Evolutionary conservation across 2,888 invertebrate genomes (phyloP).

Genomic region (Xylophagus ater): DNA sequence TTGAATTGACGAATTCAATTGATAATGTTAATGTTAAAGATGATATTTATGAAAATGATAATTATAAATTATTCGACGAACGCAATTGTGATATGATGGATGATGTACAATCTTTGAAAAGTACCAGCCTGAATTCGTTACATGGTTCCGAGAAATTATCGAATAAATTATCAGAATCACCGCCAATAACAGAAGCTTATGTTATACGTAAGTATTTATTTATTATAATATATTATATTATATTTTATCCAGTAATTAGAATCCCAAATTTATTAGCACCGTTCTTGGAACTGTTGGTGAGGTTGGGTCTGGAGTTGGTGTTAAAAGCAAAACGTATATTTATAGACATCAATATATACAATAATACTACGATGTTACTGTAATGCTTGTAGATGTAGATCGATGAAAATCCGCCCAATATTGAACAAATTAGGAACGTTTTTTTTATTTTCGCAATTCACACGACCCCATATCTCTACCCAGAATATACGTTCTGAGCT

Average conservation of each 20-base stretch:
- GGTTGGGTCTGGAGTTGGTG: too few relatives aligned
- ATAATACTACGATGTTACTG: too few relatives aligned
- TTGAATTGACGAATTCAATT: conserved; percentile 12
- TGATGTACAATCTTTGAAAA: conserved; percentile 14
- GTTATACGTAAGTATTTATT: conserved; percentile 18
- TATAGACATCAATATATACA: too few relatives aligned
- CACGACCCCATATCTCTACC: too few relatives aligned
- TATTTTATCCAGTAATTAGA: conserved; percentile 2
- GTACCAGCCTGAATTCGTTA: conserved; percentile 16
- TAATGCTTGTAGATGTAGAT: too few relatives aligned
- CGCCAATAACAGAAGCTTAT: conserved; percentile 14
- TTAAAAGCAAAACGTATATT: too few relatives aligned
- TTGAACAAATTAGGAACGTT: too few relatives aligned
- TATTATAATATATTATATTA: background rate
- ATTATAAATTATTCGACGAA: background rate
- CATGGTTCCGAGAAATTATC: conserved; percentile 8
- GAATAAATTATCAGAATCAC: conserved; percentile 9
- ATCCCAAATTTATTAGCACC: too few relatives aligned
- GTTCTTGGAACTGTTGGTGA: too few relatives aligned
- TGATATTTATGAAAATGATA: background rate
- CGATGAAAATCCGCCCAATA: too few relatives aligned
- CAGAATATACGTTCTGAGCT: too few relatives aligned
- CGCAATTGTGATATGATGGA: background rate
- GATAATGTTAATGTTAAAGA: conserved; percentile 4
- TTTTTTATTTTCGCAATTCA: too few relatives aligned